These are phyloP conservation scores for Pangasianodon hypophthalmus DNA, from an alignment of 2,113 vertebrate species.

Conservation along the genomic window DNA sequence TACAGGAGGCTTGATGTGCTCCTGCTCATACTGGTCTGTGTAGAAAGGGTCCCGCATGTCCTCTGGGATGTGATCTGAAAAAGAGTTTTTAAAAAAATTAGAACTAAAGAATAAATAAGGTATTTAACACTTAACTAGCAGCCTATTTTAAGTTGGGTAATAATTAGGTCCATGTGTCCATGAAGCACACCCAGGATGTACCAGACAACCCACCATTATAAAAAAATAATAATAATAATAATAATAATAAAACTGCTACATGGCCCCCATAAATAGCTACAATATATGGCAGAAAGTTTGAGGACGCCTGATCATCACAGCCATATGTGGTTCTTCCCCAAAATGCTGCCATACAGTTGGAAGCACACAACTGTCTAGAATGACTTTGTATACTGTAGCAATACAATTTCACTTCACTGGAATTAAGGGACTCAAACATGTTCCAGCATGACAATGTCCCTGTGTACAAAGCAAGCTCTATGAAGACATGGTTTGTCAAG, in stretches of 20 bases:
- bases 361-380: neutral
- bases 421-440: neutral
- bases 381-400: neutral
- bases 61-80: constrained; percentile 91
- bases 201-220: neutral
- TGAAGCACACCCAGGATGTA: neutral
- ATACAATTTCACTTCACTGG: neutral
- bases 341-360: neutral
- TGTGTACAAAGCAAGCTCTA: neutral
- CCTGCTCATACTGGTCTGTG: constrained; percentile 95
- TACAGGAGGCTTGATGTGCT: constrained; percentile 95
- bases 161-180: neutral
- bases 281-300: neutral
- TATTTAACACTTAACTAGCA: neutral
- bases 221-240: too few relatives aligned
- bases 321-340: neutral
- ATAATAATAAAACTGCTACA: neutral
- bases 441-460: too few relatives aligned
- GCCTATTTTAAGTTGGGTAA: neutral
- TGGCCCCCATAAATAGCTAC: neutral
- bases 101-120: neutral
- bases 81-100: constrained; percentile 7
- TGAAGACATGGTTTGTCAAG: neutral
- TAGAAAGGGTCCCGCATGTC: constrained; percentile 95
- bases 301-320: neutral